Base-by-base conservation (phyloP, 2,797 vertebrate genomes). In the Sardinella longiceps region DNA sequence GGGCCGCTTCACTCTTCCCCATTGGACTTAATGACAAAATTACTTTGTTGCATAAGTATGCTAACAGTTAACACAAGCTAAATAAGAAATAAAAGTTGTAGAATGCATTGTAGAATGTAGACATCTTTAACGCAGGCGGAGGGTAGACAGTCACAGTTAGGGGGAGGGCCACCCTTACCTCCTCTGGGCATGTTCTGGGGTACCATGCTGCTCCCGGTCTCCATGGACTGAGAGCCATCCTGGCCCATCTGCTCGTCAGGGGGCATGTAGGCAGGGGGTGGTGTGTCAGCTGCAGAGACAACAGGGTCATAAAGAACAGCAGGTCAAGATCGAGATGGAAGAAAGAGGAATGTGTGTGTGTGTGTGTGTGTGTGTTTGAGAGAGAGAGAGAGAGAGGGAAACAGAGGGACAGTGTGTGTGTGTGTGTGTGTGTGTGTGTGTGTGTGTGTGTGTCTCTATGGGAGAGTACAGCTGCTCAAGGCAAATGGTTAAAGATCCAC, bases 201-300 rank as follows among this genome's bases (percentile, higher is more conserved):
- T 74, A 93, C 94, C 90, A 95, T 92, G 92, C 92, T 93, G 87
- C 63, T 95, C 89, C 93, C 94, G 0, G 95, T 96, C 87, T 99
- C 98, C 98, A 99, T 99, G 56, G 97, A 97, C 93, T 99, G 98
- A 82, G 96, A 96, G 90, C 95, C 96, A 83, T 99, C 98, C n/a
- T 97, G 97, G 87, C 97, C 96, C 95, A 98, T 95, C 89, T 97
- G 96, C 93, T 99, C 98, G 91, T 99, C 98, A 0, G 98, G 98
- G 92, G 98, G 98, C 96, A 99, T 96, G 94, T 99, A 99, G 89
- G 98, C 98, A 83, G 98, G 98, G 85, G 98, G 98, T 80, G 98
- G 98, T 81, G 98, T 99, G 94, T 99, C 98, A 90, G 98, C 98
- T 99, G 93, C 88, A 86, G 37, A 23, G 15, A 77, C 37, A 20